A percentile compares a stretch with the other conserved stretches of the same genome.
These are phyloP conservation scores for Cryptus armator DNA, from an alignment of 2,888 invertebrate species.

Conservation along the genomic window DNA sequence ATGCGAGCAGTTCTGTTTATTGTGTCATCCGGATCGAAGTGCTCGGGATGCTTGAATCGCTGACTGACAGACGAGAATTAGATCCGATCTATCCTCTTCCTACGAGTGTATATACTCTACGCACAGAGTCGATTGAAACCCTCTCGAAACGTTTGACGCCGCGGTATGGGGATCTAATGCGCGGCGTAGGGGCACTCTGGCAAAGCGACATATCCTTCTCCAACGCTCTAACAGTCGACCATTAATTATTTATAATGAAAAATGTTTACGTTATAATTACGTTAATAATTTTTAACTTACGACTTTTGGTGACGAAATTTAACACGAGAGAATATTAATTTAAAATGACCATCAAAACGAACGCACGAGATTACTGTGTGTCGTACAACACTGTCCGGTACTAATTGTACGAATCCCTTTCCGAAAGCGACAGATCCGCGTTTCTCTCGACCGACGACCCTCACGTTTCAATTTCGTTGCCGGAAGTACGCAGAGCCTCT, in stretches of 20 bases:
- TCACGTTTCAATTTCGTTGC: conserved; percentile 41
- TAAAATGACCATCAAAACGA: neutral
- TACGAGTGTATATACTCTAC: conserved; percentile 13
- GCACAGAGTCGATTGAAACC: conserved; percentile 32
- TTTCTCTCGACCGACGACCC: neutral
- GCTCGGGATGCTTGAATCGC: conserved; percentile 50
- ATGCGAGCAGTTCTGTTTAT: conserved; percentile 63
- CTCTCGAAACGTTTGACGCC: conserved; percentile 34
- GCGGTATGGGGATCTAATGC: conserved; percentile 29
- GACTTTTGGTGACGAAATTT: too few relatives aligned
- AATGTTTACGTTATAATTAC: neutral
- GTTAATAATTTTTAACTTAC: too few relatives aligned
- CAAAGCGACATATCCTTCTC: neutral
- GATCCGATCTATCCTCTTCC: conserved; percentile 62
- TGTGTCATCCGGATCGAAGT: conserved; percentile 67
- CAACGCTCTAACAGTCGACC: neutral
- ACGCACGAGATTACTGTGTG: neutral
- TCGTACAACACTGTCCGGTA: neutral
- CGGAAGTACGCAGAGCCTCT: conserved; percentile 38
- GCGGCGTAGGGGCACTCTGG: conserved; percentile 25
- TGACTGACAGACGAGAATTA: conserved; percentile 65
- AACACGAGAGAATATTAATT: neutral
- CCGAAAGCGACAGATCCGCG: neutral
- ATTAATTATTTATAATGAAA: neutral
- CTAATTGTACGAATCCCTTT: neutral